Base-by-base conservation (phyloP, 2,888 invertebrate genomes). In the Ptychoptera contaminata region DNA sequence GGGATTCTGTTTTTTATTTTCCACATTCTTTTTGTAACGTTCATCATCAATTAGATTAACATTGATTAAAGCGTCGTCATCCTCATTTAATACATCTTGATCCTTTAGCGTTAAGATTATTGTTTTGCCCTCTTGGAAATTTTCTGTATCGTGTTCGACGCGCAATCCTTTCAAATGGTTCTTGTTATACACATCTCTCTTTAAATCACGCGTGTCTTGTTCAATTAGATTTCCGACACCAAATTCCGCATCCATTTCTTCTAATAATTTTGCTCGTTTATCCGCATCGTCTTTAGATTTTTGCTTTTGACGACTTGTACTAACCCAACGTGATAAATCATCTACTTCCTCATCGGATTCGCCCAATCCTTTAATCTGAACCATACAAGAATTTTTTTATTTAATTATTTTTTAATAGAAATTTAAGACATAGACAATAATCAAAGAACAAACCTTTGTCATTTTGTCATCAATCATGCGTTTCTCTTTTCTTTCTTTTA, bases 211-310 rank as follows among this genome's bases (percentile, higher is more conserved):
- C 50, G 75, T 74, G 55, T 87, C 87, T 52, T 84, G 78, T 50
- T 84, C 82, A n/a, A 94, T 74, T 40, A 93, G 68, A 54, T 81
- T 83, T 11, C 79, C 76, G 48, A 93, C 79, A 30, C 93, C 94
- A 72, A 96, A 94, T 61, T 87, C 92, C 52, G 78, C 84, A 67
- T 97, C 97, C 72, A 97, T 75, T 66, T 96, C 92, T 65, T 94
- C 91, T 57, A 97, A 64, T 71, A 87, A 74, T 61, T 90, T 91
- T 16, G 92, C 96, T 63, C 85, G 71, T 64, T 84, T 82, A 14
- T 81, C 84, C 0, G 96, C 96, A 55, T 84, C 81, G 50, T 76
- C 77, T 55, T 83, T 90, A 54, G 88, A 84, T 51, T 79, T 73
- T 42, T 83, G 78, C 4, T 82, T 67, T 42, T 78, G 75, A 10